Conservation (phyloP, 2,113 vertebrate genomes). For the Acanthisitta chloris region DNA sequence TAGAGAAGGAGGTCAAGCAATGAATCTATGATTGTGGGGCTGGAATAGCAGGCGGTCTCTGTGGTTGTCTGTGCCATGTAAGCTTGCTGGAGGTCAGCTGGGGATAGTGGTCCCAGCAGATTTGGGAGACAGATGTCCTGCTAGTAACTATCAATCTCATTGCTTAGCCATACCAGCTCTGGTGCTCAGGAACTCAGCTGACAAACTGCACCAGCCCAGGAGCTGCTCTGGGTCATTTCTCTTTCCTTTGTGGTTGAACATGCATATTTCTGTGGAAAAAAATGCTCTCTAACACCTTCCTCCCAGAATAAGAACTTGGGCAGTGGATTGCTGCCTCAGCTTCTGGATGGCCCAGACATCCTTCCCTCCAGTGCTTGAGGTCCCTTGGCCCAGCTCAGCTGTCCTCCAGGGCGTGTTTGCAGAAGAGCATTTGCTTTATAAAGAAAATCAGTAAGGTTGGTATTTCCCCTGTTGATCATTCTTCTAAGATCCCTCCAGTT, state of each 20-base stretch:
- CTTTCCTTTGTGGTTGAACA: conserved; percentile 21
- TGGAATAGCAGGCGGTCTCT: not conserved
- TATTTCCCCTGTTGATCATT: not conserved
- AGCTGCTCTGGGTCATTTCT: not conserved
- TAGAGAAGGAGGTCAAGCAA: conserved; percentile 53
- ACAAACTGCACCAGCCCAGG: not conserved
- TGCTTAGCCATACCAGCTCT: not conserved
- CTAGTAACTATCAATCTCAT: not conserved
- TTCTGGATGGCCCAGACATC: not conserved
- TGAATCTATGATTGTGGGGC: conserved; percentile 2
- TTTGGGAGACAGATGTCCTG: not conserved
- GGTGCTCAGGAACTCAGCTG: not conserved
- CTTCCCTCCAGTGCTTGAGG: not conserved
- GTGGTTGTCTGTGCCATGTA: conserved; percentile 13
- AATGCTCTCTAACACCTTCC: conserved; percentile 40
- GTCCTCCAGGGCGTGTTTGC: not conserved
- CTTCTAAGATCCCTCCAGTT: not conserved
- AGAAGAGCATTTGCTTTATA: not conserved
- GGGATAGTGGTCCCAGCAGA: conserved; percentile 8
- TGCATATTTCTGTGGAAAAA: not conserved
- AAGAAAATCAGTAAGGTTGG: not conserved
- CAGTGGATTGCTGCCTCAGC: conserved; percentile 22
- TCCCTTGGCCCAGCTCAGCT: not conserved
- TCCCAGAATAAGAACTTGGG: not conserved
- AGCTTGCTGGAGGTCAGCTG: conserved; percentile 43